phyloP scores from a whole-genome alignment of 37 sponge, comb jelly and placozoan genomes.

The Agelas oroides region DNA sequence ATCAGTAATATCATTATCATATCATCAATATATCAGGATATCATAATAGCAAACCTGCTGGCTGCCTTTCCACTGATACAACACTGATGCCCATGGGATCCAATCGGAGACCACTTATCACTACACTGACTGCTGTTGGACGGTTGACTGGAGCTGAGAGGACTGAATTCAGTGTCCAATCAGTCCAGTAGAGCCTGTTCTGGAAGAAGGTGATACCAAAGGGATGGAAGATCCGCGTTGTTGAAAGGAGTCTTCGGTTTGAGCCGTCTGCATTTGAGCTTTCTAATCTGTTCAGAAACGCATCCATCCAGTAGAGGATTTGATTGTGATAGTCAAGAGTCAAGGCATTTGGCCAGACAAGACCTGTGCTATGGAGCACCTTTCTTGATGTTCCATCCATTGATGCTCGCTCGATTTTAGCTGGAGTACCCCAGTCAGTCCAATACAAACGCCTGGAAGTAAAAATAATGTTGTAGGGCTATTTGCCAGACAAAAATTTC shows the following conservation, averaged over 20 bases:
- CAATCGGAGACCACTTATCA: neutral
- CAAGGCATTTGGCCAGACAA: conserved; percentile 43
- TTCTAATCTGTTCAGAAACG: conserved; percentile 5
- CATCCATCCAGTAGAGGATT: conserved; percentile 45
- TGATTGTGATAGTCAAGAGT: conserved; percentile 32
- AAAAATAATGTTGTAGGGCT: neutral
- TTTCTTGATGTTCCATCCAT: conserved; percentile 63
- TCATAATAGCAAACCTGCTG: neutral
- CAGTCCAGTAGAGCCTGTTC: conserved; percentile 64
- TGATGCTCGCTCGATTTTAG: conserved; percentile 56
- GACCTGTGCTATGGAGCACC: conserved; percentile 19
- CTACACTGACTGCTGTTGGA: neutral
- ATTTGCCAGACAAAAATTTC: no score
- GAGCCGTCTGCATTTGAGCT: conserved; percentile 26
- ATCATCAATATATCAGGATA: neutral
- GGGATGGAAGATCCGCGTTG: conserved; percentile 34
- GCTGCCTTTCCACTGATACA: neutral
- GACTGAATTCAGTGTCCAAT: conserved; percentile 49
- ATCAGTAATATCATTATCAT: no score
- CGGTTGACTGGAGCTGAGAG: neutral
- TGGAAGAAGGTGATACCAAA: conserved; percentile 53
- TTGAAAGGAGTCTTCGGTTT: conserved; percentile 9
- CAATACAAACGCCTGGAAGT: conserved; percentile 57
- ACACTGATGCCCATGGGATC: neutral
- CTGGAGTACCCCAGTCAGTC: conserved; percentile 58